Evolutionary conservation across 2,113 vertebrate species (phyloP), one percentile per base, ranked within the genome.

Genomic region (Pseudois nayaur): DNA sequence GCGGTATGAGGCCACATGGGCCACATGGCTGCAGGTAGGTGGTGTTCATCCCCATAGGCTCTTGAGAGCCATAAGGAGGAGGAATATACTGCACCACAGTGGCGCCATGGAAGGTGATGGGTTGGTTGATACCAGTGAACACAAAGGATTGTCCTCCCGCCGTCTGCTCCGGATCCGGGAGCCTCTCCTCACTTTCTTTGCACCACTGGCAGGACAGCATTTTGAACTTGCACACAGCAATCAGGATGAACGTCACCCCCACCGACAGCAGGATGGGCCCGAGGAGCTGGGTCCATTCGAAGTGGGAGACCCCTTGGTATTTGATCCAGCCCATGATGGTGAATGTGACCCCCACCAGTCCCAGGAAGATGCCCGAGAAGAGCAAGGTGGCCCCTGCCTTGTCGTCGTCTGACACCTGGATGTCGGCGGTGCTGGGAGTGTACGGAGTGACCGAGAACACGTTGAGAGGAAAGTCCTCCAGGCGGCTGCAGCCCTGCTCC

Each of bases 201-300:
- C 99, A 99, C 27, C 94, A 4, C 83, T 99, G 98, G 96, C 99
- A 99, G 3, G 98, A 98, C 1, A 99, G 93, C 98, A 99, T 99
- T 94, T 99, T 98, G 89, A 99, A 99, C 97, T 98, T 99, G 98
- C 99, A 99, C 87, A 99, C 94, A 3, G 99, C 98, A 93, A 99
- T 99, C 33, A 99, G 98, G 78, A 99, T 95, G 95, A 99, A 99
- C 0, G 99, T 99, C 3, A 99, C 99, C 1, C 99, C 99, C 0
- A 99, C 99, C 0, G 99, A 99, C 6, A 99, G 98, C 92, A 99
- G 97, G 97, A 99, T 98, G 45, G 99, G 99, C 4, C 99, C 99
- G 0, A 99, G 98, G 76, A 99, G 98, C 93, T 99, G 99, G 48
- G 98, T 99, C 99, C 99, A 99, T 76, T 99, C 98, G 36, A 99